Base-by-base conservation (phyloP, 1,140 invertebrate genomes). In the Plodia interpunctella region DNA sequence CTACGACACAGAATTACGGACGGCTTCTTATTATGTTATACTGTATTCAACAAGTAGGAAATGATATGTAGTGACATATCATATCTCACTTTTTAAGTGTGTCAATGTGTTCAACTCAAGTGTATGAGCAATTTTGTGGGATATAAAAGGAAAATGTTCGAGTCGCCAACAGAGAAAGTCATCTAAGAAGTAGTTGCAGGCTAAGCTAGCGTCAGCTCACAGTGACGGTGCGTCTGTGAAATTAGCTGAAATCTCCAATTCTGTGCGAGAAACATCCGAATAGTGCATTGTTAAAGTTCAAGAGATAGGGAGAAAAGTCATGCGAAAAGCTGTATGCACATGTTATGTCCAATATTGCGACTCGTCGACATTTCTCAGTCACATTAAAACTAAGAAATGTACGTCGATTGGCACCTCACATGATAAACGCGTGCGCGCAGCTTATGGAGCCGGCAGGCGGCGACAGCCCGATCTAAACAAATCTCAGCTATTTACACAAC, bases 401-500 rank as follows among this genome's bases (percentile, higher is more conserved):
- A 25, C 21, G 21, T 25, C 21, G 21, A 25, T 25, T 25, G 6
- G 21, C 21, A 25, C 2, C 2, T 25, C 6, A 25, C n/a, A n/a
- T n/a, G 21, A 3, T 25, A 25, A 6, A 6, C 21, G 2, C 2
- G 21, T 25, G 6, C 21, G 2, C 6, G 21, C 21, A 6, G 21
- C 21, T 25, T 25, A 6, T n/a, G 61, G 73, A 60, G 63, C 59
- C 59, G 62, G 35, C n/a, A 19, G 49, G 25, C 54, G 62, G 57
- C 74, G 80, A 81, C 72, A 85, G 85, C 78, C 84, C 82, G 86
- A 83, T 81, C 83, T 78, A 83, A 84, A 74, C 80, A 81, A 80
- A 83, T 86, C 76, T 86, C 83, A 87, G 83, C 81, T 75, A 83
- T 83, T 83, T 78, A 58, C 82, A 87, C 83, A 85, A 81, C 77